Evolutionary conservation across 2,888 invertebrate species (phyloP).

Genomic region (Sminthurinus aureus): DNA sequence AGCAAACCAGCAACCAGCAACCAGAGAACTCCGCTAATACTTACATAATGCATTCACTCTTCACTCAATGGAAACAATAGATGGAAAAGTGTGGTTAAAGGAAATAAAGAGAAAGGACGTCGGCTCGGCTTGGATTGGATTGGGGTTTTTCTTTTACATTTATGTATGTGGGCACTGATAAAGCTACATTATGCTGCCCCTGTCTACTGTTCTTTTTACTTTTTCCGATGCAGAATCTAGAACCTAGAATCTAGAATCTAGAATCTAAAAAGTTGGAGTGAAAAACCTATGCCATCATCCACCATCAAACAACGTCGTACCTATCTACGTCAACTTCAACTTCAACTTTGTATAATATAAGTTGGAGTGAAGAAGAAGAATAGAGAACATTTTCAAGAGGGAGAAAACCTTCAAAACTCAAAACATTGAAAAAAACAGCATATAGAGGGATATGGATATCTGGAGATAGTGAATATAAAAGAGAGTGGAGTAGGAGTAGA

Average conservation of each 20-base stretch:
- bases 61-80: slow-evolving; percentile 30
- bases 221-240: not conserved
- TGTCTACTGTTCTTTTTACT: not conserved
- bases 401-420: slow-evolving; percentile 12
- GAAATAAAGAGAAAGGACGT: slow-evolving; percentile 28
- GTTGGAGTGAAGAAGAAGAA: not conserved
- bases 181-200: not conserved
- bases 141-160: slow-evolving; percentile 20
- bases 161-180: not conserved
- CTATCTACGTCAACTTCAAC: not conserved
- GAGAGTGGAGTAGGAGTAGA: no score
- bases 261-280: no score
- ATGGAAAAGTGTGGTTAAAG: slow-evolving; percentile 37
- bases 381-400: slow-evolving; percentile 20
- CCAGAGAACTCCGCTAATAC: not conserved
- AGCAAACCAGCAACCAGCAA: no score
- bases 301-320: not conserved
- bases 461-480: no score
- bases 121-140: slow-evolving; percentile 3
- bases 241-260: no score
- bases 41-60: not conserved
- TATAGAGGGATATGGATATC: no score
- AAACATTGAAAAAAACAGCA: slow-evolving; percentile 15
- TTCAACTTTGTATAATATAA: not conserved
- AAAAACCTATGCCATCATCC: not conserved